These are phyloP conservation scores for Cephalotes varians DNA, from an alignment of 2,888 invertebrate species.

Conservation along the genomic window DNA sequence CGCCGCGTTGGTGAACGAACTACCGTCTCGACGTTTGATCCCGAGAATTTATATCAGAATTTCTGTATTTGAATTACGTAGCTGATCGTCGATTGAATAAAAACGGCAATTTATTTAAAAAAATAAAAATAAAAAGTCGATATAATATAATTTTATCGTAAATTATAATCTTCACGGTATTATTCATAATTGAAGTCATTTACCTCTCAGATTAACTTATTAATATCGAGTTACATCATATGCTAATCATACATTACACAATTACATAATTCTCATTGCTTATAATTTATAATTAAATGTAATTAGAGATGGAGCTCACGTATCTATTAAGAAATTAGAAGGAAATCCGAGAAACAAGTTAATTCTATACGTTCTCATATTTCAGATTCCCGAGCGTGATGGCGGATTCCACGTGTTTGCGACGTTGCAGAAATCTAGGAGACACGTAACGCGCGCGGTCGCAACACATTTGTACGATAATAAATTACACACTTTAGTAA, in stretches of 20 bases:
- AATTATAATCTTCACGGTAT: neutral
- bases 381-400: neutral
- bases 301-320: neutral
- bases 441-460: slow-evolving; percentile 42
- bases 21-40: neutral
- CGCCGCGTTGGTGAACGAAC: neutral
- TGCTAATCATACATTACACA: neutral
- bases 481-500: slow-evolving; percentile 12
- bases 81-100: neutral
- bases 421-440: neutral
- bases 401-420: neutral
- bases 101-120: neutral
- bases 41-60: neutral
- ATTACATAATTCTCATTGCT: neutral
- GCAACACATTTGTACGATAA: slow-evolving; percentile 22
- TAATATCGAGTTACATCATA: neutral
- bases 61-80: neutral
- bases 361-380: neutral
- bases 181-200: neutral
- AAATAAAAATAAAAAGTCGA: neutral
- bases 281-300: neutral
- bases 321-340: neutral
- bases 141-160: neutral
- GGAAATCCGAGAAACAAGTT: neutral
- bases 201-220: neutral